Conservation (phyloP, 2,113 vertebrate species). For the Dunckerocampus dactyliophorus region DNA sequence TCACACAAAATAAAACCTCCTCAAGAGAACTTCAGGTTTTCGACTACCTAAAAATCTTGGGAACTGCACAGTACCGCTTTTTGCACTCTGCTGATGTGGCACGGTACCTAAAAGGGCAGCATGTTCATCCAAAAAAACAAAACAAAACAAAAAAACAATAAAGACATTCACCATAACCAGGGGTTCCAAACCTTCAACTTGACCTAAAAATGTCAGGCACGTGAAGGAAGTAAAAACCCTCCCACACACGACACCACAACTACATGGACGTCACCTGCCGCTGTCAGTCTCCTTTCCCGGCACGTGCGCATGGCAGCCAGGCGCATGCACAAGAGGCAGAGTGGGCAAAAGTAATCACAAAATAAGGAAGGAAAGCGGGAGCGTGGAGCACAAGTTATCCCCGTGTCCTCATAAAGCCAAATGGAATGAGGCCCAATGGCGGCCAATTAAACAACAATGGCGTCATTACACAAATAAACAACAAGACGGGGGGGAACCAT, state of each 20-base stretch:
- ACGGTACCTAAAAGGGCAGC: too few species aligned
- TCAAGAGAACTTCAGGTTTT: too few species aligned
- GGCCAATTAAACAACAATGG: slow-evolving; percentile 55
- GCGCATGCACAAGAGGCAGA: slow-evolving; percentile 5
- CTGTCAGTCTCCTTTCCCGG: slow-evolving; percentile 68
- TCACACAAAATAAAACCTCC: too few species aligned
- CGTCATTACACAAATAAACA: slow-evolving; percentile 55
- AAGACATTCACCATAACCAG: too few species aligned
- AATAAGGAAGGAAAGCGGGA: slow-evolving; percentile 45
- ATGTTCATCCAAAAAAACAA: too few species aligned
- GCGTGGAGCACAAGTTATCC: slow-evolving; percentile 50
- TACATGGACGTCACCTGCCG: slow-evolving; percentile 66
- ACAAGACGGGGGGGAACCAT: slow-evolving; percentile 23
- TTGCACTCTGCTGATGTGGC: too few species aligned
- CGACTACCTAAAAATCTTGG: too few species aligned
- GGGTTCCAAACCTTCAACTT: too few species aligned
- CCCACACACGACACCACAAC: neutral
- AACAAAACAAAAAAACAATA: too few species aligned
- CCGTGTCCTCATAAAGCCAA: slow-evolving; percentile 58
- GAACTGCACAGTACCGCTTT: too few species aligned
- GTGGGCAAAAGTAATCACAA: slow-evolving; percentile 59
- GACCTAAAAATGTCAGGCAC: neutral
- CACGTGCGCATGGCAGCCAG: slow-evolving; percentile 47
- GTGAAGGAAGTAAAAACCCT: neutral
- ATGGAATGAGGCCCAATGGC: slow-evolving; percentile 55